Base-by-base conservation (phyloP, 2,888 invertebrate species). In the Lasioglossum pauxillum region DNA sequence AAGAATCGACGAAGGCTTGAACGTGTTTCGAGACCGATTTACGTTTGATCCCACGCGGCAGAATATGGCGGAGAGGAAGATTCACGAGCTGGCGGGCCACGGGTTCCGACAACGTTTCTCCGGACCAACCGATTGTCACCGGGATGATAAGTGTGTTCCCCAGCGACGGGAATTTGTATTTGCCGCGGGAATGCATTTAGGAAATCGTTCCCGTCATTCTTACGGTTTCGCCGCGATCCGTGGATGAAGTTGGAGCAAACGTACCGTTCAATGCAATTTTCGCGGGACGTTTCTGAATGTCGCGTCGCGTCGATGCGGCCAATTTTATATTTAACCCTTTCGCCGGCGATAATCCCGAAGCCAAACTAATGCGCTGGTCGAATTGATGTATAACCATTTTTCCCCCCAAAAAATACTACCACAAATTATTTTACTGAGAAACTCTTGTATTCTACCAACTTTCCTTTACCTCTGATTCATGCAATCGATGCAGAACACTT, bases 131-230 rank as follows among this genome's bases (percentile, higher is more conserved):
- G 83, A 78, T 78, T 72, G 60, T 75, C 41, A 71, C 38, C 71
- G 53, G 75, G 57, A 84, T 84, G 85, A 85, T 73, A 85, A 74
- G 85, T 83, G 84, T 80, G 60, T 80, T 79, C 76, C 57, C 79
- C 64, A 46, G 75, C 64, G 64, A 57, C 53, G 73, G 64, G 75
- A 79, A 85, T 83, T 83, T 85, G 84, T 85, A 79, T 85, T 83
- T 83, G 79, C 79, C 84, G 60, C 57, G 35, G 35, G 84, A 67
- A 79, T 75, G 64, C 80, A n/a, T 76, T 76, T 83, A 67, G 84
- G 73, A 79, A 85, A 84, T 80, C 85, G 84, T 80, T 60, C 67
- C 83, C 72, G 83, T 85, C 84, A 31, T 84, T 84, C 80, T 67
- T 83, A 75, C 41, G 38, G 71, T 41, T 12, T 10, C 23, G 67